phyloP scores from a whole-genome alignment of 2,797 vertebrate species.

The Denticeps clupeoides region DNA sequence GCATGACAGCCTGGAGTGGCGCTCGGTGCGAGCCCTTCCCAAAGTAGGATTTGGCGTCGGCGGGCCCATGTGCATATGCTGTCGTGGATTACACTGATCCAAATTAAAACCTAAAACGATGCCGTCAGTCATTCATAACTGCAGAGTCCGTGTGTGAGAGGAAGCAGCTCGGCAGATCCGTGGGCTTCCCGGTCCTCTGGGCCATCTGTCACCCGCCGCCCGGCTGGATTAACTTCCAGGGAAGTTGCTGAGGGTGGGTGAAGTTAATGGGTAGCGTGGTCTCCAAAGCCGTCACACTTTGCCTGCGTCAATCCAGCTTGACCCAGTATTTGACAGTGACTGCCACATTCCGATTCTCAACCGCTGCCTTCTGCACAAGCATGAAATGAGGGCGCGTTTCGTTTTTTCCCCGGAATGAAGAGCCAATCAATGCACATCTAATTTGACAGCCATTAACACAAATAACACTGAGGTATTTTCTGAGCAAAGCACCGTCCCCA shows the following conservation, averaged over 20 bases:
- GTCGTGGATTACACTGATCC: constrained; percentile 67
- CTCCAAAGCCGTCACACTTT: neutral
- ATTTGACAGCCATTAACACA: too few relatives aligned
- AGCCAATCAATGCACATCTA: too few relatives aligned
- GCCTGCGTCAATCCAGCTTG: too few relatives aligned
- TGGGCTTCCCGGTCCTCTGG: constrained; percentile 19
- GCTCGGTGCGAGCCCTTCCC: too few relatives aligned
- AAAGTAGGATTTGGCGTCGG: constrained; percentile 37
- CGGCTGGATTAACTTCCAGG: constrained; percentile 63
- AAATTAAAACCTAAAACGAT: constrained; percentile 60
- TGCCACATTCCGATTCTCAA: too few relatives aligned
- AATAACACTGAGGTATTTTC: too few relatives aligned
- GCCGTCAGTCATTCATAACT: constrained; percentile 69
- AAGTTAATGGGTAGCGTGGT: constrained; percentile 24
- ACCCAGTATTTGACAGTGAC: too few relatives aligned
- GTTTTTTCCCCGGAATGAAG: too few relatives aligned
- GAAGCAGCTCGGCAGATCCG: neutral
- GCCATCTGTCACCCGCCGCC: constrained; percentile 55
- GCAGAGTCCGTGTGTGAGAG: constrained; percentile 22
- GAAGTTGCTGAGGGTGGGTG: constrained; percentile 37
- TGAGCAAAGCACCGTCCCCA: too few relatives aligned
- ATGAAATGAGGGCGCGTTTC: too few relatives aligned
- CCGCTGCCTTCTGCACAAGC: too few relatives aligned
- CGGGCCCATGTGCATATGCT: constrained; percentile 57
- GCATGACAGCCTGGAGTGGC: constrained; percentile 1